Conservation (phyloP, 2,888 invertebrate genomes). For the Agrotis exclamationis region DNA sequence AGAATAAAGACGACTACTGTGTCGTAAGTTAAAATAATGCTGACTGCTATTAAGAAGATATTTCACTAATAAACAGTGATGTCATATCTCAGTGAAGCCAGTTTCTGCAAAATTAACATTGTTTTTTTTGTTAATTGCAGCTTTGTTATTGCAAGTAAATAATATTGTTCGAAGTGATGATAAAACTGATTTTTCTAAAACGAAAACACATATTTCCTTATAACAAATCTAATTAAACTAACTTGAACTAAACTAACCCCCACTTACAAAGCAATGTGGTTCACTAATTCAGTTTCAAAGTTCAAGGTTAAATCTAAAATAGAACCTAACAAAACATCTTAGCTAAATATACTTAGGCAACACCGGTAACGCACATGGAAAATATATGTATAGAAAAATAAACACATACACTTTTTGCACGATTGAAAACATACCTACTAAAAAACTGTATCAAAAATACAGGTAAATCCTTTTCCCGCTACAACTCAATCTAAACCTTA, state of each 20-base stretch:
- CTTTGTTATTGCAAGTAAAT: too few species aligned
- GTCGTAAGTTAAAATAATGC: too few species aligned
- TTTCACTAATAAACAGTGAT: too few species aligned
- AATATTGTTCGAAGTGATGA: too few species aligned
- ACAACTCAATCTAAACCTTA: background rate
- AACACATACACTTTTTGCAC: background rate
- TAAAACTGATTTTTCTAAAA: too few species aligned
- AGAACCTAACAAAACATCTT: constrained; percentile 23
- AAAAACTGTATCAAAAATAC: constrained; percentile 15
- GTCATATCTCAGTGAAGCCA: too few species aligned
- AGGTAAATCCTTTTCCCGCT: background rate
- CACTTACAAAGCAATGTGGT: background rate
- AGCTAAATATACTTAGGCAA: constrained; percentile 27
- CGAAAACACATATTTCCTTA: too few species aligned
- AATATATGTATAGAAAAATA: background rate
- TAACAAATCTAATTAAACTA: background rate
- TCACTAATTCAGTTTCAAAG: background rate
- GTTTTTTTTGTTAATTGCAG: too few species aligned
- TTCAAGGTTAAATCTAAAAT: constrained; percentile 32
- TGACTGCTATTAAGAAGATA: too few species aligned
- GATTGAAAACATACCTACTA: background rate
- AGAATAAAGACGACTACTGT: too few species aligned
- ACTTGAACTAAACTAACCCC: background rate
- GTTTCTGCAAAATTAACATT: too few species aligned
- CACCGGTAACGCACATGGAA: background rate